phyloP scores from a whole-genome alignment of 2,113 vertebrate species.

The Prochilodus magdalenae region DNA sequence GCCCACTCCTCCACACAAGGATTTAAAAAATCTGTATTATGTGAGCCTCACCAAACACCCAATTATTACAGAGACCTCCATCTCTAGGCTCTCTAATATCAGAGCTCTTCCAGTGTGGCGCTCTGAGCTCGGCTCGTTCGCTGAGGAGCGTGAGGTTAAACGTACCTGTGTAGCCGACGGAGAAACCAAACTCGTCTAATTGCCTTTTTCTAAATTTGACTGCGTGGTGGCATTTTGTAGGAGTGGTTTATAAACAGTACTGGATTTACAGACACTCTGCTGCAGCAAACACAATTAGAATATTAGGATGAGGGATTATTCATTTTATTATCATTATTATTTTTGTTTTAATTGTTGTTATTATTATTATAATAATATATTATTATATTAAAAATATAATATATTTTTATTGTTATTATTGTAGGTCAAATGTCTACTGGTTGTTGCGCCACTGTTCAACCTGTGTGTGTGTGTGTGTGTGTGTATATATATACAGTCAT shows the following conservation, averaged over 20 bases:
- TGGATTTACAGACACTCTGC: not conserved
- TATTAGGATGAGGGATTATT: no score
- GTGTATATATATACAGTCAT: no score
- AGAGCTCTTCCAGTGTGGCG: not conserved
- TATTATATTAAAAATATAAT: no score
- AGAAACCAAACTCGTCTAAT: not conserved
- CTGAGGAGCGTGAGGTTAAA: not conserved
- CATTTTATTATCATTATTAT: no score
- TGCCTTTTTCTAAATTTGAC: slow-evolving; percentile 5
- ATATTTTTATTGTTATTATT: no score
- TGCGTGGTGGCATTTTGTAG: not conserved
- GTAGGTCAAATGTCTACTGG: no score
- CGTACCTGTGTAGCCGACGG: not conserved
- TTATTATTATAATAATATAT: no score
- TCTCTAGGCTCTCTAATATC: not conserved
- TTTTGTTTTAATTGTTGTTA: no score
- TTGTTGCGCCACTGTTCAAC: no score
- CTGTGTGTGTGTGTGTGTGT: no score
- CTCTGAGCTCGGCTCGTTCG: not conserved
- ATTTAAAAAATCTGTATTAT: not conserved
- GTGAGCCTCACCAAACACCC: not conserved
- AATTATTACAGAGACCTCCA: not conserved
- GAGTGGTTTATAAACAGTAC: not conserved
- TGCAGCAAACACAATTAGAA: not conserved
- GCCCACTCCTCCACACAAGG: not conserved